Evolutionary conservation across 2,797 vertebrate species (phyloP), one percentile per base, ranked within the genome.

Genomic region (Delichon dasypus): DNA sequence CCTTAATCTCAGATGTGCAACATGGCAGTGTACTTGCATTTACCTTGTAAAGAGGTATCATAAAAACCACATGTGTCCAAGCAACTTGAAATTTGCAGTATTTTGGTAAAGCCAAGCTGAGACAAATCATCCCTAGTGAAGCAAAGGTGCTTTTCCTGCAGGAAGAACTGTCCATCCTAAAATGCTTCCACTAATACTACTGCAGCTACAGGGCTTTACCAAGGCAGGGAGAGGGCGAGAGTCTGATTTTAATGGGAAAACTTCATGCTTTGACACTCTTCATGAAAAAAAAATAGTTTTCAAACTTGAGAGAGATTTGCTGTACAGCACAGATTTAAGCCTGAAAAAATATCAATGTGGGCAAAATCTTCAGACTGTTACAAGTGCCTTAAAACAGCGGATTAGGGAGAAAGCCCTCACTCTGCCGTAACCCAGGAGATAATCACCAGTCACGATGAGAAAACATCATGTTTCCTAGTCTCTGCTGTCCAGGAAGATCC

Each of bases 271-370:
- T 95, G 76, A 93, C 85, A 90, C 58, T 64, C 70, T 67, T 93
- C 57, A 67, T 81, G 40, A 32, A 36, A 75, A 91, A 82, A 27
- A 86, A 71, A 47, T n/a, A n/a, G 88, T 86, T 96, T 95, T 77
- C 40, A 67, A 88, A 95, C 73, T 84, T 73, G 58, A 96, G 72
- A 89, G 85, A 89, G 92, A 79, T 95, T 93, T 92, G 30, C 80
- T 84, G 77, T 76, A 76, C 42, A 84, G 79, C 42, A 81, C 25
- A 82, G 79, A 94, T 93, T 93, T 90, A 93, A 94, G 73, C 60
- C 76, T 65, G 51, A 62, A 93, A 88, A 91, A 91, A 91, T 40
- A 82, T 57, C 71, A 64, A 60, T 30, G 55, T 93, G 78, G 67
- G 45, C 55, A 94, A 93, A 93, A 91, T 66, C 85, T 95, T 84